Conservation (phyloP, 2,113 vertebrate genomes). For the Rhadina sibilatrix region DNA sequence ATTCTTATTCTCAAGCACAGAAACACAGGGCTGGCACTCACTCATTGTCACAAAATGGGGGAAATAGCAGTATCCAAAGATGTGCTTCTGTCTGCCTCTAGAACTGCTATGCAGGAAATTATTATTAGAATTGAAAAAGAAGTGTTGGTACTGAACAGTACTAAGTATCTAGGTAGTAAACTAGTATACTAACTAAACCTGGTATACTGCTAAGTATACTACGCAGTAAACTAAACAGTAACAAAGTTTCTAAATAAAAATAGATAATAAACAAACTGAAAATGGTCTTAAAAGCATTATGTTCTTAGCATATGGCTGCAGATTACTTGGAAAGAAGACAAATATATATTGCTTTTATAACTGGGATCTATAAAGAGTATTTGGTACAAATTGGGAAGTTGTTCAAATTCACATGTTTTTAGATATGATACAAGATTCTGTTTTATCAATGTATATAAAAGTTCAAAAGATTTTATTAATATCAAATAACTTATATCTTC, state of each 20-base stretch:
- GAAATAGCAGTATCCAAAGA: rapidly evolving
- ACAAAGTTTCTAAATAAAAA: background rate
- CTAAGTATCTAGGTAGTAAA: background rate
- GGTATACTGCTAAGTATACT: background rate
- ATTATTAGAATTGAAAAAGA: background rate
- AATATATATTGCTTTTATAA: background rate
- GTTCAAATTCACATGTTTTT: background rate
- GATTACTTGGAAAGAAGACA: background rate
- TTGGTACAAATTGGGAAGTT: background rate
- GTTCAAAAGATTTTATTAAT: background rate
- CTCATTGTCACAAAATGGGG: background rate
- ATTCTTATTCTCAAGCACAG: background rate
- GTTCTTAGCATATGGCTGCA: background rate
- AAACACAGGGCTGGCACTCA: background rate
- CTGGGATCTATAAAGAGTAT: background rate
- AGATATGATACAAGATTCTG: background rate
- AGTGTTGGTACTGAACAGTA: background rate
- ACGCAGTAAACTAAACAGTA: background rate
- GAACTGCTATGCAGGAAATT: background rate
- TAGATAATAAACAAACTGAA: background rate
- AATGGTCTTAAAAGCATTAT: background rate
- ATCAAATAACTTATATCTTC: background rate
- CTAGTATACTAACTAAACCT: background rate
- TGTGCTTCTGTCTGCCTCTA: background rate
- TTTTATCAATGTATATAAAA: background rate